Base-by-base conservation (phyloP, 2,113 vertebrate species). In the Cyprinus carpio region DNA sequence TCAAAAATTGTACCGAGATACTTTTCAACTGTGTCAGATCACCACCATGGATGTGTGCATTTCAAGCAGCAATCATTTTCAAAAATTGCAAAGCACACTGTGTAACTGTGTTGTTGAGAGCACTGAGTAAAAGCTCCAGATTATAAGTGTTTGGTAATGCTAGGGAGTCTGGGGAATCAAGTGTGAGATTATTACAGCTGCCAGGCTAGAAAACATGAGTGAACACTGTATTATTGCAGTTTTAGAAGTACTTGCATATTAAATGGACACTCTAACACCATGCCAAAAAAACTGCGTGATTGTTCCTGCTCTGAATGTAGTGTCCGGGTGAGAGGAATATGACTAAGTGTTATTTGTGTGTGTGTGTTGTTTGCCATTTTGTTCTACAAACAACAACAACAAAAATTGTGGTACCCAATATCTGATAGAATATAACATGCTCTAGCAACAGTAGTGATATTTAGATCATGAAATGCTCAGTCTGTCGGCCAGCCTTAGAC, bases 201-300 rank as follows among this genome's bases (percentile, higher is more conserved):
- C 25, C 25, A 62, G 78, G 27, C 29, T 81, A 18, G 18, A 71
- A 82, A 82, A 82, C 64, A 51, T 46, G 60, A 82, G 43, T 7
- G 3, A 56, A 31, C 27, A n/a, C 46, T 82, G 16, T 74, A 65
- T 87, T 75, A 31, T 87, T 86, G n/a, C 81, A 56, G 27, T 54
- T 37, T 69, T 34, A 31, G 65, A 82, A n/a, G 46, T 54, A 71
- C 46, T 51, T 56, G 29, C 9, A 67, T 67, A 67, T 29, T 65
- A 25, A 54, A 79, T n/a, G 84, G 71, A 49, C 12, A 60, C n/a
- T 67, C 40, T 43, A 43, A 43, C 40, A 10, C 40, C 40, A 43
- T 43, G 2, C 40, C 40, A 43, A 10, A 40, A 40, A 8, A 2
- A 12, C 62, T 82, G 46, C 1, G 27, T 82, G 80, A 71, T 67